Conservation (phyloP, 2,888 invertebrate genomes). For the Ferrisia virgata region DNA sequence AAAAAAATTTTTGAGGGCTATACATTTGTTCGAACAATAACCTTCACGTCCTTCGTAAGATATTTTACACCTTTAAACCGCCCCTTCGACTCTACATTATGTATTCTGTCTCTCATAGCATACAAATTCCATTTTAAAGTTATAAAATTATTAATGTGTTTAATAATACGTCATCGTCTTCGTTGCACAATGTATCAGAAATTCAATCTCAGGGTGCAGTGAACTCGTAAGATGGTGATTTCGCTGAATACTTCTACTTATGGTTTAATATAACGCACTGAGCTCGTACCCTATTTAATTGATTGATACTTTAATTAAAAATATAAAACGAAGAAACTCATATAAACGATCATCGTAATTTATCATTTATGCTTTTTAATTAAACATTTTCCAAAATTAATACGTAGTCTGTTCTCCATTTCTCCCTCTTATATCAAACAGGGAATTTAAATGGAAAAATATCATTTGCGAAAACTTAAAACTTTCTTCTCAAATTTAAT, state of each 20-base stretch:
- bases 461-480: neutral
- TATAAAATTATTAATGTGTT: too few species aligned
- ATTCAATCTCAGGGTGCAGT: neutral
- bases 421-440: too few species aligned
- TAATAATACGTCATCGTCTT: neutral
- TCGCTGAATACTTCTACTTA: neutral
- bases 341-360: neutral
- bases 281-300: neutral
- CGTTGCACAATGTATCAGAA: neutral
- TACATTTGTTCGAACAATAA: too few species aligned
- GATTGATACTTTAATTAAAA: neutral
- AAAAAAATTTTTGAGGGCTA: too few species aligned
- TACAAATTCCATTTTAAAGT: too few species aligned
- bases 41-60: too few species aligned
- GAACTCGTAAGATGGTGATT: neutral
- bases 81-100: too few species aligned
- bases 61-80: too few species aligned
- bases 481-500: too few species aligned
- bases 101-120: too few species aligned
- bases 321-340: neutral
- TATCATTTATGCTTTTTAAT: neutral
- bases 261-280: neutral
- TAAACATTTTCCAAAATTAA: neutral
- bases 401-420: neutral
- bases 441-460: neutral